Percentiles rank a stretch among this genome's conserved stretches.
Evolutionary conservation across 2,113 vertebrate genomes (phyloP).

Genomic region (Erpornis zantholeuca): DNA sequence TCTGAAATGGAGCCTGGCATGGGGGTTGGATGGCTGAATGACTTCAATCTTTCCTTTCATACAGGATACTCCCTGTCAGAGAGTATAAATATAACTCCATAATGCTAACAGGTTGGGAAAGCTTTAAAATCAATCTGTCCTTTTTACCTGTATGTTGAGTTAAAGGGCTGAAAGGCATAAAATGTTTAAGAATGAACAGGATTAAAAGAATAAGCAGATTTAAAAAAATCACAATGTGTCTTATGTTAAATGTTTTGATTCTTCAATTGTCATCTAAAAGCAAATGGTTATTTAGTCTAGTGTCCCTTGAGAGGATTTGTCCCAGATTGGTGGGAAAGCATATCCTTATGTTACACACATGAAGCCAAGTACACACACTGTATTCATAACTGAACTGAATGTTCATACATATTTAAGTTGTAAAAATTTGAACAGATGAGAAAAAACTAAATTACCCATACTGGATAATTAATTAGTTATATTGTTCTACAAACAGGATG

Average conservation of each 20-base stretch:
- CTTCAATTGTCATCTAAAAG: neutral
- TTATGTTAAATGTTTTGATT: neutral
- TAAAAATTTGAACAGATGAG: neutral
- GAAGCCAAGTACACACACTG: neutral
- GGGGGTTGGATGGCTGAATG: neutral
- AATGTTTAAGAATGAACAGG: neutral
- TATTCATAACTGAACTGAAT: neutral
- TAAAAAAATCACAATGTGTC: neutral
- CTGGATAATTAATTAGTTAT: neutral
- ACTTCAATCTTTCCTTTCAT: neutral
- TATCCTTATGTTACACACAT: neutral
- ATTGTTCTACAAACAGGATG: neutral
- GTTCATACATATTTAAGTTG: neutral
- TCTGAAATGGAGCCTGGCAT: neutral
- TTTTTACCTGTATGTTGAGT: neutral
- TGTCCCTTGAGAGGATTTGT: neutral
- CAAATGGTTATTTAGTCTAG: neutral
- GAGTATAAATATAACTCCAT: neutral
- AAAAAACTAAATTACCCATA: neutral
- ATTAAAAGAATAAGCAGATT: neutral
- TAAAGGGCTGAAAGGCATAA: neutral
- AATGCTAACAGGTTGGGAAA: neutral
- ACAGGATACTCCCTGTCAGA: neutral
- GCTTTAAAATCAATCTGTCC: neutral
- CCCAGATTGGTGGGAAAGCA: neutral